These are phyloP conservation scores for Barypeithes pellucidus DNA, from an alignment of 2,888 invertebrate species.

Conservation along the genomic window DNA sequence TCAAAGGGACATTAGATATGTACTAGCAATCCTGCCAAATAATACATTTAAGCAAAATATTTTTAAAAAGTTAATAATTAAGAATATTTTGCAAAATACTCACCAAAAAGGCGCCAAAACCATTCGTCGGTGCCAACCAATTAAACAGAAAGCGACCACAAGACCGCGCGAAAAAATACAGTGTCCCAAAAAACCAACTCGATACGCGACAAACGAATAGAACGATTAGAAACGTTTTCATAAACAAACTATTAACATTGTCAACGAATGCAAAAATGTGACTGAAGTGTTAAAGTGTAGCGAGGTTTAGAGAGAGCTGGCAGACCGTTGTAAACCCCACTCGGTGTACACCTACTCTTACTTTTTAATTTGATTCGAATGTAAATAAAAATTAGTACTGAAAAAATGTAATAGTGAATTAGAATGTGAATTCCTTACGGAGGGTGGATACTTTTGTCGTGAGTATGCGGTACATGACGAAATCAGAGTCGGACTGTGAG, in stretches of 20 bases:
- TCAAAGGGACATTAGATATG: too few species aligned
- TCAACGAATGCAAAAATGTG: slow-evolving; percentile 52
- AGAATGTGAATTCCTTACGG: slow-evolving; percentile 45
- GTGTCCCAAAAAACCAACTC: slow-evolving; percentile 25
- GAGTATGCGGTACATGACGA: too few species aligned
- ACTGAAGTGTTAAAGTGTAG: slow-evolving; percentile 52
- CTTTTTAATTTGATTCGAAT: slow-evolving; percentile 46
- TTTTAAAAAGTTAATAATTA: not conserved
- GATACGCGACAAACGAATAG: slow-evolving; percentile 20
- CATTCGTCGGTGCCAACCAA: slow-evolving; percentile 9
- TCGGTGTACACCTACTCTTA: slow-evolving; percentile 52
- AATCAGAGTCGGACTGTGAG: not conserved
- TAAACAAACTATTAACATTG: slow-evolving; percentile 44
- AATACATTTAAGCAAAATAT: too few species aligned
- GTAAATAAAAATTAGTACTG: slow-evolving; percentile 32
- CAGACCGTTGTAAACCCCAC: slow-evolving; percentile 48
- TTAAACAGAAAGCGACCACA: slow-evolving; percentile 6
- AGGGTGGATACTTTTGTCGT: slow-evolving; percentile 40
- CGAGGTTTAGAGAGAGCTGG: slow-evolving; percentile 51
- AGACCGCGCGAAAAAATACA: slow-evolving; percentile 13
- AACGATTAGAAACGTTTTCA: slow-evolving; percentile 19
- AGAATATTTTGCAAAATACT: not conserved
- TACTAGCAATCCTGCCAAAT: not conserved
- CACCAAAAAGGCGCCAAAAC: slow-evolving; percentile 39
- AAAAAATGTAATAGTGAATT: slow-evolving; percentile 48